Percentiles rank a stretch among this genome's conserved stretches.
Conservation (phyloP, 2,888 invertebrate genomes). For the Linnaemya tessellans region DNA sequence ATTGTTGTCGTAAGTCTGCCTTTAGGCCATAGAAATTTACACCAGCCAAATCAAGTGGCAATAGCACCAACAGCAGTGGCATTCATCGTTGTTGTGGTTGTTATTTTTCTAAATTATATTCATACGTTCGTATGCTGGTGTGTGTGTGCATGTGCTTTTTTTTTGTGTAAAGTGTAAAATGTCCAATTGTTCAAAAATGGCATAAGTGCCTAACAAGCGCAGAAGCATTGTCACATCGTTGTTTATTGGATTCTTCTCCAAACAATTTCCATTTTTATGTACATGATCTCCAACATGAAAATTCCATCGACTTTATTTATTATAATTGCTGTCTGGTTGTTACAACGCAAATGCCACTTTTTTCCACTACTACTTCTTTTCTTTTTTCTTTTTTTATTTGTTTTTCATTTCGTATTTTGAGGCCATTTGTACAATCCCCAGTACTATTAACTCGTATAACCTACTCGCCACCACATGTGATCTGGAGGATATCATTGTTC, state of each 20-base stretch:
- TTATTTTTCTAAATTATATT: constrained; percentile 12
- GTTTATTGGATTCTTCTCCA: constrained; percentile 71
- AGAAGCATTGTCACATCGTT: constrained; percentile 73
- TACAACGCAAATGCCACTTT: constrained; percentile 65
- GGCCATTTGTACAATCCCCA: constrained; percentile 53
- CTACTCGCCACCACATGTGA: constrained; percentile 66
- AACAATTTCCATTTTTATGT: constrained; percentile 73
- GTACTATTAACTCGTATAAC: constrained; percentile 35
- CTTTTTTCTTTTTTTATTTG: neutral
- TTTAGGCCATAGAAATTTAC: constrained; percentile 71
- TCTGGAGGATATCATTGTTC: constrained; percentile 71
- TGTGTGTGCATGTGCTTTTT: constrained; percentile 21
- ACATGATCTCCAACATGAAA: constrained; percentile 73
- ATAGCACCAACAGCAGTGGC: constrained; percentile 14
- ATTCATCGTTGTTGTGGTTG: constrained; percentile 14
- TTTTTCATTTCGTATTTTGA: constrained; percentile 24
- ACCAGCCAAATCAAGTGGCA: constrained; percentile 59
- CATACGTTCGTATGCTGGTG: neutral
- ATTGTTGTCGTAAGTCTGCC: constrained; percentile 54
- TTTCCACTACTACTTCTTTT: constrained; percentile 2
- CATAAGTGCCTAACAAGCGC: constrained; percentile 79
- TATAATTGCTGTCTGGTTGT: constrained; percentile 73
- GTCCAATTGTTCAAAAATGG: constrained; percentile 78
- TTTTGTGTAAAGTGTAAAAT: constrained; percentile 73
- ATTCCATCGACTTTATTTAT: constrained; percentile 74